Conservation (phyloP, 2,113 vertebrate genomes). For the Chroicocephalus ridibundus region DNA sequence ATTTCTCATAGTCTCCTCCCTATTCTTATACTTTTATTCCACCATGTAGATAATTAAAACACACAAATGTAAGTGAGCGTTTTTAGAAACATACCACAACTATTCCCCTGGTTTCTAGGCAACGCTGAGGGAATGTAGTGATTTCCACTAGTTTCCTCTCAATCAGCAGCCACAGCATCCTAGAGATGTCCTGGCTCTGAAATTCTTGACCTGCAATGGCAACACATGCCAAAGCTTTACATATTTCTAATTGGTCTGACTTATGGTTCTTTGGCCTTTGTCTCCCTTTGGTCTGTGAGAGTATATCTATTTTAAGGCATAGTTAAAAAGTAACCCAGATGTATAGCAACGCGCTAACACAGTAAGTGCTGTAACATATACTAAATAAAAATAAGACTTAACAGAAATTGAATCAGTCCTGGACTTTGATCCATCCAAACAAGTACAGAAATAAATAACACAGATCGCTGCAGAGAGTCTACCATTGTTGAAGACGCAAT, state of each 20-base stretch:
- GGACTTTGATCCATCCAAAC: not conserved
- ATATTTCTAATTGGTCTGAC: not conserved
- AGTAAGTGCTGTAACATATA: not conserved
- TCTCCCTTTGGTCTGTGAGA: not conserved
- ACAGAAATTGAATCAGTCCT: not conserved
- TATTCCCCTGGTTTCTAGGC: conserved; percentile 67
- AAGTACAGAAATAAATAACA: not conserved
- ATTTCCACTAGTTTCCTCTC: conserved; percentile 26
- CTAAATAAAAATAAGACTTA: not conserved
- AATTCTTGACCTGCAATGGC: not conserved
- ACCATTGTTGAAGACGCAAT: not conserved
- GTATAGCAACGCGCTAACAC: not conserved
- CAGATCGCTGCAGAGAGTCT: not conserved
- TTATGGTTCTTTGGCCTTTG: not conserved
- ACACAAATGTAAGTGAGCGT: conserved; percentile 1
- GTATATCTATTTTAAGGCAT: not conserved
- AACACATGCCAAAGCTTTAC: not conserved
- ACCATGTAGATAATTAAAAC: conserved; percentile 33
- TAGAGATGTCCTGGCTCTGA: not conserved
- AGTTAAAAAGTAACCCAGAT: not conserved
- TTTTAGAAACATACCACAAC: conserved; percentile 48
- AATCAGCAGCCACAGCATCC: not conserved
- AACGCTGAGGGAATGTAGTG: conserved; percentile 48
- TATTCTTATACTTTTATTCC: not conserved
- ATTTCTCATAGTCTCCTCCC: not conserved